Base-by-base conservation (phyloP, 1,140 invertebrate genomes). In the Hyles euphorbiae region DNA sequence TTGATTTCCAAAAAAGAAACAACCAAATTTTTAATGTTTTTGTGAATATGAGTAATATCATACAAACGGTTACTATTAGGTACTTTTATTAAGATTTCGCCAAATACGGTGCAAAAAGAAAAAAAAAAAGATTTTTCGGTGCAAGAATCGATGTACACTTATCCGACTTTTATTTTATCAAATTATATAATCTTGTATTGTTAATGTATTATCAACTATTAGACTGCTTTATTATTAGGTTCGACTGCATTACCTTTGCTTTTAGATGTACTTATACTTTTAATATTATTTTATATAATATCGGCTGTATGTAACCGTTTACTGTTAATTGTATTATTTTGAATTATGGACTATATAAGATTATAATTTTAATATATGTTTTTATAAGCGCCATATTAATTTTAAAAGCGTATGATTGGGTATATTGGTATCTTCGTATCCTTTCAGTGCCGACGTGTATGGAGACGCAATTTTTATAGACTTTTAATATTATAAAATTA, bases 331-430 rank as follows among this genome's bases (percentile, higher is more conserved):
- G 50, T 52, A 52, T 52, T 52, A 52, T 52, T 52, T 34, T 52
- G 50, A 52, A 52, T 34, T 52, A 40, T 52, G 34, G 50, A 52
- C 34, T 52, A 7, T 52, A 32, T 11, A 32, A 50, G 7, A 50
- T 12, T 12, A 3, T 50, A 8, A 32, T 50, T 32, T 50, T 50
- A 34, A 34, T 52, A 52, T 52, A n/a, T 52, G 5, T 6, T 34
- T 52, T 52, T 11, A 52, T 52, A 52, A 34, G 50, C 50, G 50
- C 50, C 50, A 52, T 52, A 52, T 52, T 52, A 52, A 52, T 11
- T 33, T 52, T 52, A 34, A 40, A 40, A 40, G 36, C 36, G 36
- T 40, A 40, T 40, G 36, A 40, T 40, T 40, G 36, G 36, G 36
- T 40, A 3, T 40, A 8, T 40, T 40, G 36, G 36, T 40, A 40